phyloP scores from a whole-genome alignment of 2,797 vertebrate species.

The Cirrhinus mrigala region DNA sequence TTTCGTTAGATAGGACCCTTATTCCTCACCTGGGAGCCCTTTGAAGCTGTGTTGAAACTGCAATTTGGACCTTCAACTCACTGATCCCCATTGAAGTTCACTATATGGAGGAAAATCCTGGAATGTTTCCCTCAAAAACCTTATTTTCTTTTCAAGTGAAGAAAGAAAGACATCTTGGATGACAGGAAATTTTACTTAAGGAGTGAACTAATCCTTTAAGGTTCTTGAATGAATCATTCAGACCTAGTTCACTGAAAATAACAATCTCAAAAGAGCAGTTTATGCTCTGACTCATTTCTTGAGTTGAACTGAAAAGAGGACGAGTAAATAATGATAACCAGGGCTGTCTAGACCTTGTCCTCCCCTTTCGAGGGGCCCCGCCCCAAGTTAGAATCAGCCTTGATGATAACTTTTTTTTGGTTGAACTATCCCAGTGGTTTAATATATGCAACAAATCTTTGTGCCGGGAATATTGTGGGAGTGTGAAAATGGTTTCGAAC shows the following conservation, averaged over 20 bases:
- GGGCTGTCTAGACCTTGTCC: neutral
- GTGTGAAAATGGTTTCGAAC: neutral
- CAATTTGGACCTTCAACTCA: too few species aligned
- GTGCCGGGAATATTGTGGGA: neutral
- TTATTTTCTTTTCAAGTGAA: too few species aligned
- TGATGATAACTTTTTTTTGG: neutral
- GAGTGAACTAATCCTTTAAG: neutral
- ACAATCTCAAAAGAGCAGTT: neutral
- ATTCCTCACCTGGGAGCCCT: too few species aligned
- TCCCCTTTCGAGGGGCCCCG: neutral
- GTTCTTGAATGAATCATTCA: neutral
- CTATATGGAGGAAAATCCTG: too few species aligned
- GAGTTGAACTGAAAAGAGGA: neutral
- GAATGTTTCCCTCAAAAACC: too few species aligned
- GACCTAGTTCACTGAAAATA: neutral
- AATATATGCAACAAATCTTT: conserved; percentile 18
- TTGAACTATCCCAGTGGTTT: conserved; percentile 9
- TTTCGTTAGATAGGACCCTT: too few species aligned
- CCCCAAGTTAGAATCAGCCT: too few species aligned
- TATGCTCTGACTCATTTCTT: neutral
- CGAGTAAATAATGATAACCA: neutral
- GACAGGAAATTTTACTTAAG: too few species aligned
- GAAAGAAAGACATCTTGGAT: too few species aligned
- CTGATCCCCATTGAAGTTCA: too few species aligned
- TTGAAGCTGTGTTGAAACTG: too few species aligned